These are phyloP conservation scores for Acrossocheilus wenchowensis DNA, from an alignment of 2,797 vertebrate species.

Conservation along the genomic window DNA sequence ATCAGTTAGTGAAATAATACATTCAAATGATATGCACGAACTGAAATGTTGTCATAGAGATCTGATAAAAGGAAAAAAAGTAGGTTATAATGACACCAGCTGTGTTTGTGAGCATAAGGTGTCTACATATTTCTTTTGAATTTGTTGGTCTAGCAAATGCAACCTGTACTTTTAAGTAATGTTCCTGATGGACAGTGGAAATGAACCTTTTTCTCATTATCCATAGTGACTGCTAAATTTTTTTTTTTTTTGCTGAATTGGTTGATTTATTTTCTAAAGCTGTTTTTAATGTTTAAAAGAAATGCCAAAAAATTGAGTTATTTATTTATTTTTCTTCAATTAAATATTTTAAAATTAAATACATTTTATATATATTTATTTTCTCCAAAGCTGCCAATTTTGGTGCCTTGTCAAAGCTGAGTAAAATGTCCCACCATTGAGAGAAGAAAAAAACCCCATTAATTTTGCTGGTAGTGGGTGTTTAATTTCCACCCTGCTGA, in stretches of 20 bases:
- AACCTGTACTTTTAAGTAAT: background rate
- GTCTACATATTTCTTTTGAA: background rate
- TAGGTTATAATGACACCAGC: conserved; percentile 12
- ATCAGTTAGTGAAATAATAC: conserved; percentile 43
- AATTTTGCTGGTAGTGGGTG: background rate
- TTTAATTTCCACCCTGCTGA: background rate
- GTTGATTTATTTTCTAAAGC: too few relatives aligned
- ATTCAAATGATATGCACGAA: conserved; percentile 31
- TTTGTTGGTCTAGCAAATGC: background rate
- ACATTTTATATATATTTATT: too few relatives aligned
- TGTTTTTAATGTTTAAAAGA: too few relatives aligned
- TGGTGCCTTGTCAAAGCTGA: background rate
- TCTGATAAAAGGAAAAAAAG: background rate
- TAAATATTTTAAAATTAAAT: too few relatives aligned
- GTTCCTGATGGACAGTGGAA: background rate
- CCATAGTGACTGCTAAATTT: background rate
- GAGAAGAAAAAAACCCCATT: too few relatives aligned
- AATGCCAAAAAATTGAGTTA: too few relatives aligned
- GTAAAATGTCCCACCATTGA: background rate
- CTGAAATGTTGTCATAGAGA: conserved; percentile 47
- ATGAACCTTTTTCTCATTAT: background rate
- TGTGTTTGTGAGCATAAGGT: background rate
- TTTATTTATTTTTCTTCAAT: too few relatives aligned
- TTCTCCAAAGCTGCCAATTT: too few relatives aligned
- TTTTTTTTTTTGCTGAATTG: too few relatives aligned